Percentiles rank a stretch among this genome's conserved stretches.
phyloP scores from a whole-genome alignment of 2,113 vertebrate species.

The Platichthys stellatus region DNA sequence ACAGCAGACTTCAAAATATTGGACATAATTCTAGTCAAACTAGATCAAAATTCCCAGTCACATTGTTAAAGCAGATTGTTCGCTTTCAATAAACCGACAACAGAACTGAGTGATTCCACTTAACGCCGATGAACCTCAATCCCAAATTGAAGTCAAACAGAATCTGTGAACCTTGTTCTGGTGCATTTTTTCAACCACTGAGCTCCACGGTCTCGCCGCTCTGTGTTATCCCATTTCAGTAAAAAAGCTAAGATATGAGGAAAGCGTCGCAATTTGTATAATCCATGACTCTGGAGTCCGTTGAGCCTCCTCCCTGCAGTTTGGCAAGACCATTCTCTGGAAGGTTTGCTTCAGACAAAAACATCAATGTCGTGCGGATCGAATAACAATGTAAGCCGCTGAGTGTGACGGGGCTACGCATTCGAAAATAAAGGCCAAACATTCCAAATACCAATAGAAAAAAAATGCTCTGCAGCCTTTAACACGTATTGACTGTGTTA shows the following conservation, averaged over 20 bases:
- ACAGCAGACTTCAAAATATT: not conserved
- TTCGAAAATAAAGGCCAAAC: conserved; percentile 37
- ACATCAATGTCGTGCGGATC: conserved; percentile 65
- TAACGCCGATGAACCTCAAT: not conserved
- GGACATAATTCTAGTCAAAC: not conserved
- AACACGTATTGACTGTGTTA: conserved; percentile 45
- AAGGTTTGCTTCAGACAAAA: conserved; percentile 68
- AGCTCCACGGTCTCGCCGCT: conserved; percentile 10
- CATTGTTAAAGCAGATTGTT: too few relatives aligned
- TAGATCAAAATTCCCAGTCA: not conserved
- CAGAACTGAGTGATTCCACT: too few relatives aligned
- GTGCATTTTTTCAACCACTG: conserved; percentile 14
- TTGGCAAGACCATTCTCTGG: conserved; percentile 55
- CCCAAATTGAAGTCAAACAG: not conserved
- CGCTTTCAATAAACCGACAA: too few relatives aligned
- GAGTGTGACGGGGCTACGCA: conserved; percentile 26
- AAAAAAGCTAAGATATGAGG: conserved; percentile 34
- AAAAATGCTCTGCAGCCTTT: conserved; percentile 23
- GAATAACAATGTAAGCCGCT: conserved; percentile 57
- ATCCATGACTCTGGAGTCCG: conserved; percentile 56
- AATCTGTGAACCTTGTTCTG: conserved; percentile 16
- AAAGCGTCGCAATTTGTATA: conserved; percentile 61
- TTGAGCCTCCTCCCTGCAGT: conserved; percentile 49
- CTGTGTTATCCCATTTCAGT: conserved; percentile 41
- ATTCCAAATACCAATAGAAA: conserved; percentile 33